These are phyloP conservation scores for Trissolcus japonicus DNA, from an alignment of 2,888 invertebrate species.

Conservation along the genomic window DNA sequence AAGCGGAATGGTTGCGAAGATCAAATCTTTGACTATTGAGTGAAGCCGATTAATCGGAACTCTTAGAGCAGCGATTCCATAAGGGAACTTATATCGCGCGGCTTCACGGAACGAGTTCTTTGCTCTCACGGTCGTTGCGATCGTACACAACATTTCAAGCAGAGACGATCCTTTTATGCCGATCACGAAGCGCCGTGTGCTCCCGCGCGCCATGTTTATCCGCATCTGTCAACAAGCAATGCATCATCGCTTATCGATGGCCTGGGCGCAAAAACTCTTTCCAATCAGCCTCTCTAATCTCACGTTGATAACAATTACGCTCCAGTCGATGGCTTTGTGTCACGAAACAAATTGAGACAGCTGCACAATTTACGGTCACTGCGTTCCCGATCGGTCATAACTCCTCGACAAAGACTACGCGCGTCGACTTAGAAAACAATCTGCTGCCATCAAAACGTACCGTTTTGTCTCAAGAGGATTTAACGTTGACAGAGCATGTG, in stretches of 20 bases:
- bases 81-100: conserved; percentile 35
- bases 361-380: conserved; percentile 22
- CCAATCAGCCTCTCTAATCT: conserved; percentile 9
- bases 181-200: conserved; percentile 16
- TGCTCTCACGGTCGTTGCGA: conserved; percentile 50
- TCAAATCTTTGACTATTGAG: conserved; percentile 49
- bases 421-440: conserved; percentile 6
- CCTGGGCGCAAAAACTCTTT: not conserved
- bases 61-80: conserved; percentile 23
- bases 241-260: conserved; percentile 6
- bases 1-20: conserved; percentile 36
- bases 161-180: conserved; percentile 47
- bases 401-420: conserved; percentile 3
- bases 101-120: conserved; percentile 51
- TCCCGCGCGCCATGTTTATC: conserved; percentile 22
- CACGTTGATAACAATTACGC: conserved; percentile 1
- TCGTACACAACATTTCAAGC: conserved; percentile 50
- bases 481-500: no score
- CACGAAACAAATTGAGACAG: conserved; percentile 26
- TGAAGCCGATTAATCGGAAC: conserved; percentile 46
- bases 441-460: no score
- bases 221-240: conserved; percentile 11
- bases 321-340: conserved; percentile 6
- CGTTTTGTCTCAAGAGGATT: no score
- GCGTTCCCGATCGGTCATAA: conserved; percentile 14